phyloP scores from a whole-genome alignment of 30 jellyfish, hydroid and myxozoan species.

The Hydractinia symbiolongicarpus region DNA sequence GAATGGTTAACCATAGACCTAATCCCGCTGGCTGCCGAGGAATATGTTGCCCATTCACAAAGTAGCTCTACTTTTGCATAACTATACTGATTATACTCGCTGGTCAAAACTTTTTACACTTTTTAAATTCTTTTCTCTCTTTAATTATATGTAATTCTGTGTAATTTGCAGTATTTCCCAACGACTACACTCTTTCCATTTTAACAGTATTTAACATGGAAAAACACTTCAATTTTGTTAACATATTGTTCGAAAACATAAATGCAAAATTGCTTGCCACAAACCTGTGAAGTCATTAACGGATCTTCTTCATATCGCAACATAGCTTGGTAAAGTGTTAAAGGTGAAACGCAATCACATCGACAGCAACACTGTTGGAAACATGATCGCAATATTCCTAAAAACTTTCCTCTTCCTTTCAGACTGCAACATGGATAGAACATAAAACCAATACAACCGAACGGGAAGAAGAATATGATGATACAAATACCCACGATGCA shows the following conservation, averaged over 20 bases:
- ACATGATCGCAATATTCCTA: neutral
- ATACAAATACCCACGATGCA: neutral
- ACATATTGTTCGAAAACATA: neutral
- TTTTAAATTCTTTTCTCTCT: too few species aligned
- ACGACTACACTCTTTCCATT: neutral
- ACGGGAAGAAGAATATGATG: too few species aligned
- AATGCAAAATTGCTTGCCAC: too few species aligned
- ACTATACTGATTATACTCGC: too few species aligned
- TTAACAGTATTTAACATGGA: neutral
- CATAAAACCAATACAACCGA: neutral
- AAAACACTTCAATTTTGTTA: neutral
- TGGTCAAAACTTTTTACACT: too few species aligned
- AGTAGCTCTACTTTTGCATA: too few species aligned
- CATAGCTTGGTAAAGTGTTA: conserved; percentile 35
- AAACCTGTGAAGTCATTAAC: neutral
- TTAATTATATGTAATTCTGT: too few species aligned
- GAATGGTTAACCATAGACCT: too few species aligned
- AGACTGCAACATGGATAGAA: conserved; percentile 4
- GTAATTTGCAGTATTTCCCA: too few species aligned
- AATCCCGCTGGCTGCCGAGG: too few species aligned
- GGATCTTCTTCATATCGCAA: conserved; percentile 41
- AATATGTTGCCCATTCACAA: too few species aligned
- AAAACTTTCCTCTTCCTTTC: neutral
- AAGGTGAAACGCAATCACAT: conserved; percentile 20
- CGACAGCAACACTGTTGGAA: conserved; percentile 23